Percentiles rank a stretch among this genome's conserved stretches.
These are phyloP conservation scores for Sipha maydis DNA, from an alignment of 2,888 invertebrate genomes.

Conservation along the genomic window DNA sequence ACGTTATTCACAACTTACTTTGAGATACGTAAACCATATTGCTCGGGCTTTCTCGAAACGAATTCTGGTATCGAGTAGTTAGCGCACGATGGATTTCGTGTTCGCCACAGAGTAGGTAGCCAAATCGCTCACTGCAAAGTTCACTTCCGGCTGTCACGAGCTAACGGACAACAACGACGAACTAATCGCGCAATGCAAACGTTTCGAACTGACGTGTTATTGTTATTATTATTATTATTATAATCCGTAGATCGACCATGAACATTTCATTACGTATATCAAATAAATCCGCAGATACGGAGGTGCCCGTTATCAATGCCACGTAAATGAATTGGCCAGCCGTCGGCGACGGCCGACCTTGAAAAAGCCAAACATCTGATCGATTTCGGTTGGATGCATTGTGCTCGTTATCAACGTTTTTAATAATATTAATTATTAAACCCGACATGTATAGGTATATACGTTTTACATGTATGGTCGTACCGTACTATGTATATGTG, in stretches of 20 bases:
- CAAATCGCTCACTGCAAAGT: too few relatives aligned
- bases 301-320: slow-evolving; percentile 26
- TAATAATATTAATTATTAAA: slow-evolving; percentile 46
- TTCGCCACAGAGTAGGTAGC: too few relatives aligned
- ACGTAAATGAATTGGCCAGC: slow-evolving; percentile 25
- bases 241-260: not conserved
- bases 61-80: too few relatives aligned
- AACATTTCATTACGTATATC: not conserved
- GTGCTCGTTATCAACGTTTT: slow-evolving; percentile 53
- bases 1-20: slow-evolving; percentile 6
- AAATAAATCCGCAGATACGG: not conserved
- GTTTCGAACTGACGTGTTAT: not conserved
- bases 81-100: too few relatives aligned
- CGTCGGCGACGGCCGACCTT: slow-evolving; percentile 24
- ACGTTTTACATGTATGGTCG: slow-evolving; percentile 1
- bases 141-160: too few relatives aligned
- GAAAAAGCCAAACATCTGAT: slow-evolving; percentile 53
- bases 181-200: too few relatives aligned
- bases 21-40: slow-evolving; percentile 53
- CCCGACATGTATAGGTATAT: slow-evolving; percentile 17
- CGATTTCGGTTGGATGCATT: slow-evolving; percentile 55
- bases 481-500: not conserved
- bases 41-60: not conserved
- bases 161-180: too few relatives aligned
- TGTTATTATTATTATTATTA: too few relatives aligned